Conservation (phyloP, 2,888 invertebrate species). For the Pseudanteris insignis region DNA sequence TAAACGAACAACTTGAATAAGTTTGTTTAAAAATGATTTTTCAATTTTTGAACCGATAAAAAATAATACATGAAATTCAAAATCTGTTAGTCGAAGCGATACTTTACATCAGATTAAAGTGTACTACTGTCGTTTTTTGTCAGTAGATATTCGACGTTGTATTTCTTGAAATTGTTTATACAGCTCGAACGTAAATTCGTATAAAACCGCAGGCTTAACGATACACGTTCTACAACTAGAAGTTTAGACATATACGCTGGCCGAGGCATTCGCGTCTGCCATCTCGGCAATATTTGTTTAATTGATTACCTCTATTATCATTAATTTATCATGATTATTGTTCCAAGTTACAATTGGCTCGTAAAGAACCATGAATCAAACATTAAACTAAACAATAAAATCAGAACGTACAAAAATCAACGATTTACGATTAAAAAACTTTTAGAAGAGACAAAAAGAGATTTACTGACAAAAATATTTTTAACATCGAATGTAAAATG, state of each 20-base stretch:
- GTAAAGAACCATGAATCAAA: constrained; percentile 1
- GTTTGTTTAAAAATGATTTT: no score
- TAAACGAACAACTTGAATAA: no score
- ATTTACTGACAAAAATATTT: not conserved
- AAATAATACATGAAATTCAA: no score
- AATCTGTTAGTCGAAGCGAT: no score
- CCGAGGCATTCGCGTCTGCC: constrained; percentile 58
- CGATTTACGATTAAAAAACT: constrained; percentile 12
- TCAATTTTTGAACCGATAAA: no score
- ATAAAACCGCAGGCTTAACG: constrained; percentile 54
- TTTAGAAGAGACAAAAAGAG: constrained; percentile 15
- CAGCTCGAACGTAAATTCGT: constrained; percentile 47
- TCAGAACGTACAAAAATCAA: constrained; percentile 37
- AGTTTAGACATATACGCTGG: constrained; percentile 66
- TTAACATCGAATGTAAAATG: constrained; percentile 5
- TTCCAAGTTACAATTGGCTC: constrained; percentile 20
- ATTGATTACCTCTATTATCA: constrained; percentile 30
- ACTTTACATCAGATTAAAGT: no score
- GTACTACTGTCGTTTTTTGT: not conserved
- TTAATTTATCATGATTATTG: constrained; percentile 32
- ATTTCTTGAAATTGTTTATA: constrained; percentile 3
- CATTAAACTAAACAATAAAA: constrained; percentile 38
- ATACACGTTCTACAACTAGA: constrained; percentile 61
- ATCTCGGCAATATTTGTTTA: constrained; percentile 57
- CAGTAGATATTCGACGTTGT: not conserved